These are phyloP conservation scores for Macrosteles quadrilineatus DNA, from an alignment of 1,140 invertebrate genomes.

Conservation along the genomic window DNA sequence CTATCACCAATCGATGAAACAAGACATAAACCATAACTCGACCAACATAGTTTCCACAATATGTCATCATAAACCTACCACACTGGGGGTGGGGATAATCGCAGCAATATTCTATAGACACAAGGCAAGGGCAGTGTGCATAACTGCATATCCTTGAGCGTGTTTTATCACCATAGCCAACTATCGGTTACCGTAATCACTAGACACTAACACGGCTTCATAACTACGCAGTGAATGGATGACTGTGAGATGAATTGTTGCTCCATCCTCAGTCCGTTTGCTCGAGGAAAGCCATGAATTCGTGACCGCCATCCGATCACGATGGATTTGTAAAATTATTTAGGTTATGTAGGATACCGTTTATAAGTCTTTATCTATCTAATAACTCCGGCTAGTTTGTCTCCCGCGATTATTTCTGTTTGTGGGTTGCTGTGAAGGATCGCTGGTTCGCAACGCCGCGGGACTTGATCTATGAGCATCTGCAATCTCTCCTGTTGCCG, in stretches of 20 bases:
- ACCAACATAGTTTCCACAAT: too few relatives aligned
- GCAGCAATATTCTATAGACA: too few relatives aligned
- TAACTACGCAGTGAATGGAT: conserved; percentile 12
- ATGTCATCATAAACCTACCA: too few relatives aligned
- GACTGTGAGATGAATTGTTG: conserved; percentile 1
- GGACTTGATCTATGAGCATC: too few relatives aligned
- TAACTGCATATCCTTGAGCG: conserved; percentile 8
- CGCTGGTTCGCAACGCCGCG: too few relatives aligned
- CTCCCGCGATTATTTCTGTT: not conserved
- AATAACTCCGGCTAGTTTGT: conserved; percentile 10
- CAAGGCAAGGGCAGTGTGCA: not conserved
- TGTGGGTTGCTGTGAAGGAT: too few relatives aligned
- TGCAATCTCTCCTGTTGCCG: too few relatives aligned
- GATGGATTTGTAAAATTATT: conserved; percentile 27
- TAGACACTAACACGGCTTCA: not conserved
- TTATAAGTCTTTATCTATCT: conserved; percentile 21
- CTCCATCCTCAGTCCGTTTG: conserved; percentile 18
- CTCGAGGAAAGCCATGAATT: conserved; percentile 24
- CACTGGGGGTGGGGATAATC: too few relatives aligned
- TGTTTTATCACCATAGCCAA: not conserved
- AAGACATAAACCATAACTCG: too few relatives aligned
- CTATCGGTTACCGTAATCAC: conserved; percentile 20
- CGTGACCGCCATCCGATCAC: conserved; percentile 18
- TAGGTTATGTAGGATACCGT: conserved; percentile 25
- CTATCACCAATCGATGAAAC: too few relatives aligned